These are phyloP conservation scores for Nerophis lumbriciformis DNA, from an alignment of 2,113 vertebrate species.

Conservation along the genomic window DNA sequence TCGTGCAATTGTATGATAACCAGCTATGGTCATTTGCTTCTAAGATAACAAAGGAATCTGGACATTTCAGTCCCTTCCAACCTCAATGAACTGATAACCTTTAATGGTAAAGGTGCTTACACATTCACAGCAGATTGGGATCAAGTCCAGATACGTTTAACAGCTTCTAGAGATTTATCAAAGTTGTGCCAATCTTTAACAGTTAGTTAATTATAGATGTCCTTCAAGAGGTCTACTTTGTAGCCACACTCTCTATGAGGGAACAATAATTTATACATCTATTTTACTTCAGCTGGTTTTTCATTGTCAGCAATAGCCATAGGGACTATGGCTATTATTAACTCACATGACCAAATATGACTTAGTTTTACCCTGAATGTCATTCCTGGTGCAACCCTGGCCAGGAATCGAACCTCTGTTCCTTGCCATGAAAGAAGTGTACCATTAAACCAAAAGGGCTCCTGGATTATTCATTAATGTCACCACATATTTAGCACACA, in stretches of 20 bases:
- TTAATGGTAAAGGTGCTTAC: slow-evolving; percentile 7
- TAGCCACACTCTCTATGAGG: background rate
- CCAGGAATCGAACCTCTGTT: too few species aligned
- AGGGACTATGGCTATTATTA: too few species aligned
- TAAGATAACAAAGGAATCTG: slow-evolving; percentile 4
- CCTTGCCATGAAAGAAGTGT: too few species aligned
- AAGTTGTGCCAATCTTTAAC: slow-evolving; percentile 19
- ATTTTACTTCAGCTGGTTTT: too few species aligned
- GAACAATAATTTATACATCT: background rate
- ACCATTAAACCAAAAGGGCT: too few species aligned
- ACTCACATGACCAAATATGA: too few species aligned
- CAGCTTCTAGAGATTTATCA: slow-evolving; percentile 13
- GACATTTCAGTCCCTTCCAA: background rate
- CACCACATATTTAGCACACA: background rate
- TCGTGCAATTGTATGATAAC: too few species aligned
- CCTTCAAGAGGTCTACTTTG: slow-evolving; percentile 2
- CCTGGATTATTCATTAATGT: background rate
- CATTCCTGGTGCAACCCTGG: too few species aligned
- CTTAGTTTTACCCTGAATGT: too few species aligned
- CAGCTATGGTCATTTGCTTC: background rate
- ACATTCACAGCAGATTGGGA: slow-evolving; percentile 17
- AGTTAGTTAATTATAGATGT: slow-evolving; percentile 19
- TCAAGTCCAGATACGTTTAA: slow-evolving; percentile 4
- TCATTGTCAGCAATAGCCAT: too few species aligned
- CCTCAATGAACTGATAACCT: slow-evolving; percentile 30